Evolutionary conservation across 1,140 invertebrate species (phyloP), one percentile per base, ranked within the genome.

Genomic region (Panagrolaimus sp.): DNA sequence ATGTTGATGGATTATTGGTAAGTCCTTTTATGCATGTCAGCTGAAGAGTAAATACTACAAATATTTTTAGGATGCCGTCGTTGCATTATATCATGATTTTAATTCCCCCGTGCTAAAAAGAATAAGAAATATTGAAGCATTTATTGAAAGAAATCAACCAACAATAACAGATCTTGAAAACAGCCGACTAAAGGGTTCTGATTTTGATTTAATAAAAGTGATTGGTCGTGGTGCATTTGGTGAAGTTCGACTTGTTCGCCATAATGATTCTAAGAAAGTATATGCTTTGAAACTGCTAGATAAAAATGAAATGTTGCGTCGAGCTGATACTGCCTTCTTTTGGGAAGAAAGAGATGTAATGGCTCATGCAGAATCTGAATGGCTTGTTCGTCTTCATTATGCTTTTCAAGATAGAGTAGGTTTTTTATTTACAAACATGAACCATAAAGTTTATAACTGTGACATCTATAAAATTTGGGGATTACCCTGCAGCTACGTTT

Each of bases 271-370:
- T 14, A 88, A 89, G 74, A 82, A 91, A 85, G 93, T 98, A 11
- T 98, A 92, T 86, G 96, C 96, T 46, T 97, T 98, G 95, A 99
- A 99, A 85, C 86, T 96, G 72, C 87, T 99, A 25, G 97, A 92
- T 84, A 99, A 98, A 88, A 94, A 93, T 85, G 93, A 98, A 88
- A 96, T 98, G 92, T 89, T 91, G 71, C 97, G 98, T 85, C 87
- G 95, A 72, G 96, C 93, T 45, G 96, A 98, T 84, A 96, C 94
- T 5, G 95, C 96, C 64, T 98, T 98, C 86, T 99, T 96, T 85
- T 99, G 95, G 96, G 96, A 98, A 85, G 96, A 99, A 85, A 87
- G 96, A 76, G 92, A 98, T 84, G 98, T 99, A 62, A 98, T 98
- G 95, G 95, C 95, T 11, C 92, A 98, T 86, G 92, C 95, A 5